phyloP scores from a whole-genome alignment of 2,113 vertebrate species.

The Bubalus kerabau region DNA sequence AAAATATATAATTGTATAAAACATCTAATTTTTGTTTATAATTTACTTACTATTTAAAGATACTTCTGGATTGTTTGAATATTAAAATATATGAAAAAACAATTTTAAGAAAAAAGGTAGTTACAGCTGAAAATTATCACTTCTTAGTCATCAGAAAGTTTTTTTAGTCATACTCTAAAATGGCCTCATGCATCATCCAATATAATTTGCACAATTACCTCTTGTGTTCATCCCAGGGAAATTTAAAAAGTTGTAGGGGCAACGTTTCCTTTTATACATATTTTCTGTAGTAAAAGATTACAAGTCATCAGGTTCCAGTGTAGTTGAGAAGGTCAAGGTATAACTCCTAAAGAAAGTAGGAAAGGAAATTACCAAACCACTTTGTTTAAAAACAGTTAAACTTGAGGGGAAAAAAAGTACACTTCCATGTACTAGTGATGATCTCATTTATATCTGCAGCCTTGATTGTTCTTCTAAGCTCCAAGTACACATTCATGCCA shows the following conservation, averaged over 20 bases:
- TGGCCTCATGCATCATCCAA: background rate
- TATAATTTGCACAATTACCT: background rate
- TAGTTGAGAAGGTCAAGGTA: background rate
- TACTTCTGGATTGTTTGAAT: background rate
- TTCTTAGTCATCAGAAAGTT: background rate
- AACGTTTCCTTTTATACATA: background rate
- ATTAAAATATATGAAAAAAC: background rate
- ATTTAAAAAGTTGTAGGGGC: background rate
- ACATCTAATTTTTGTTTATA: background rate
- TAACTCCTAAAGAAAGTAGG: background rate
- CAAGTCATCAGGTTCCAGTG: background rate
- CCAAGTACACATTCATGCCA: background rate
- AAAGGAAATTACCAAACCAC: background rate
- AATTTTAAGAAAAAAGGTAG: background rate
- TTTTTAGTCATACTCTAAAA: background rate
- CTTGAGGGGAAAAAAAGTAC: background rate
- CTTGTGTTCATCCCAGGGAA: background rate
- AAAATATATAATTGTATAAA: background rate
- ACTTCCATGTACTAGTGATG: background rate
- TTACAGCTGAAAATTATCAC: background rate
- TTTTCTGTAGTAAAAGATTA: background rate
- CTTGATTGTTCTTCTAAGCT: background rate
- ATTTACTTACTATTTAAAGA: background rate
- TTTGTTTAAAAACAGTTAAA: slow-evolving; percentile 20
- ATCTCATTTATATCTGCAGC: background rate